Conservation (phyloP, 2,888 invertebrate species). For the Tipula unca region DNA sequence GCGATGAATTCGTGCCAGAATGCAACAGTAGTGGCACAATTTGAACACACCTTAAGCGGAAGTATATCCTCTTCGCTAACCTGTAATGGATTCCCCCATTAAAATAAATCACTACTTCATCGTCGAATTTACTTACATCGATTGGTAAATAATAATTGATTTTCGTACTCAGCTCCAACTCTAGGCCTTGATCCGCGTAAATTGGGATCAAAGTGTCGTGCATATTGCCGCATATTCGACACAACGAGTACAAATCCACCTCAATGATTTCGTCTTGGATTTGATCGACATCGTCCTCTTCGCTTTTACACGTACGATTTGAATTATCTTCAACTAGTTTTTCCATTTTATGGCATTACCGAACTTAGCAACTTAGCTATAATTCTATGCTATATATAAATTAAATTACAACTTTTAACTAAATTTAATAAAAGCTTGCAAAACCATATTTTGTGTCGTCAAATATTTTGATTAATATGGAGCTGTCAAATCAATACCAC, state of each 20-base stretch:
- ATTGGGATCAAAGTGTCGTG: slow-evolving; percentile 51
- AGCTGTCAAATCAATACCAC: too few species aligned
- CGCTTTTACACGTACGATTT: not conserved
- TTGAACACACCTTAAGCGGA: slow-evolving; percentile 25
- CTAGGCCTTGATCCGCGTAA: slow-evolving; percentile 52
- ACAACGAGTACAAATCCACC: slow-evolving; percentile 33
- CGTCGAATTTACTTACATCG: slow-evolving; percentile 40
- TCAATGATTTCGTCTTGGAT: slow-evolving; percentile 22
- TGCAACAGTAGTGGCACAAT: slow-evolving; percentile 20
- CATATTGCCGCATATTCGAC: slow-evolving; percentile 49
- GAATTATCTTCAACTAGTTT: not conserved
- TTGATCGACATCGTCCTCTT: not conserved
- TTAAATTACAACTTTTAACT: not conserved
- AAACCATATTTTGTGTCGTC: too few species aligned
- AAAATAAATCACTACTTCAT: too few species aligned
- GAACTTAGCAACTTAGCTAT: not conserved
- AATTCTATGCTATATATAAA: not conserved
- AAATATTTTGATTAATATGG: too few species aligned
- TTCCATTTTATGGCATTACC: not conserved
- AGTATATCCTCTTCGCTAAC: slow-evolving; percentile 22
- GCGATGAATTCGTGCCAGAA: slow-evolving; percentile 23
- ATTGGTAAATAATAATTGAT: slow-evolving; percentile 57
- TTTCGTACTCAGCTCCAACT: slow-evolving; percentile 51
- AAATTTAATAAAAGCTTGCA: not conserved
- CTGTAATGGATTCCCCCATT: not conserved